A percentile compares a stretch with the other conserved stretches of the same genome.
Conservation (phyloP, 2,113 vertebrate genomes). For the Heterotilapia buettikoferi region DNA sequence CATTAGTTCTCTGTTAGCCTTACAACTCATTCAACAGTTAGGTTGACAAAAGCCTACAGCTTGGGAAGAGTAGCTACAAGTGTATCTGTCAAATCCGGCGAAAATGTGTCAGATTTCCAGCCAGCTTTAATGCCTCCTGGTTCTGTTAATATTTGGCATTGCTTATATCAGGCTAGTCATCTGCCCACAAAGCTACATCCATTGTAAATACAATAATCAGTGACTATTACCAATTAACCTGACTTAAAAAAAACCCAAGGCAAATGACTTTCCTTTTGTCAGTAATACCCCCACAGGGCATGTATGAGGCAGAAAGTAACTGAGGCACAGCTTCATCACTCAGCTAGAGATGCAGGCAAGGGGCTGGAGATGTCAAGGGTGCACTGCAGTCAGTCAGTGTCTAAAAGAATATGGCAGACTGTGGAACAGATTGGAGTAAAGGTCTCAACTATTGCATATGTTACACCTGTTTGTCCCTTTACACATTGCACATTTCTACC, state of each 20-base stretch:
- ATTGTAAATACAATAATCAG: background rate
- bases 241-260: background rate
- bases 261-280: background rate
- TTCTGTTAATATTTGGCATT: background rate
- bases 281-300: background rate
- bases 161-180: background rate
- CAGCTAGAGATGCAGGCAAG: background rate
- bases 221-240: background rate
- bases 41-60: background rate
- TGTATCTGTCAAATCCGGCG: background rate
- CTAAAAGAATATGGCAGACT: background rate
- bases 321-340: constrained; percentile 30
- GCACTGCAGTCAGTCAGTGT: background rate
- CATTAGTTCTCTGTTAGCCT: background rate
- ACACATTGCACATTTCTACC: background rate
- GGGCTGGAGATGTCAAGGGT: background rate
- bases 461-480: constrained; percentile 16
- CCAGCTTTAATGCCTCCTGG: background rate
- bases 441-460: constrained; percentile 58
- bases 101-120: background rate
- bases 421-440: constrained; percentile 22
- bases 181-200: background rate
- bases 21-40: background rate
- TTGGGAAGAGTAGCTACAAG: background rate
- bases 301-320: constrained; percentile 25